Evolutionary conservation across 2,797 vertebrate species (phyloP).

Genomic region (Avahi laniger): DNA sequence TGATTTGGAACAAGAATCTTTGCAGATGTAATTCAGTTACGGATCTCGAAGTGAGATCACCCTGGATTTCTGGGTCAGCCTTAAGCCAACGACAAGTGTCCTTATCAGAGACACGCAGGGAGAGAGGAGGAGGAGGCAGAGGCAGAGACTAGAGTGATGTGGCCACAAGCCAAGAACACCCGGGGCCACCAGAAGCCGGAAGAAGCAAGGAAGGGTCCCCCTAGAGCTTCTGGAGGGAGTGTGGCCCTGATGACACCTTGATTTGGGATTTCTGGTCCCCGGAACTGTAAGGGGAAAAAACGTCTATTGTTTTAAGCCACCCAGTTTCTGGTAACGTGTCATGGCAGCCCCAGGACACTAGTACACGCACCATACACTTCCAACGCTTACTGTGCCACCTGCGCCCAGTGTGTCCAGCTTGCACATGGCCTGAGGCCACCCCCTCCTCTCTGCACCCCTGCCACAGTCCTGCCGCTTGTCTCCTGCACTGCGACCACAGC

Average conservation of each 20-base stretch:
- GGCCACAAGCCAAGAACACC: not conserved
- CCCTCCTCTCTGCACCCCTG: not conserved
- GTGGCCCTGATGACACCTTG: not conserved
- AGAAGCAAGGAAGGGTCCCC: not conserved
- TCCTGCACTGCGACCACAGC: too few relatives aligned
- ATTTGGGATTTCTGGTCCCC: not conserved
- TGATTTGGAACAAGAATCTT: conserved; percentile 37
- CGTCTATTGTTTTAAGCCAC: not conserved
- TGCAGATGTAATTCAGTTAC: not conserved
- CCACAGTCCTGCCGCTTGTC: too few relatives aligned
- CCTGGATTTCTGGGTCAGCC: not conserved
- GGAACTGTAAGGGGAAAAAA: not conserved
- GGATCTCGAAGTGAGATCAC: not conserved
- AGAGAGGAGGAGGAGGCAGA: not conserved
- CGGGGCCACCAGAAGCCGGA: not conserved
- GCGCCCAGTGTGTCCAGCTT: not conserved
- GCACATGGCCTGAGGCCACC: not conserved
- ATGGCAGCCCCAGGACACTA: not conserved
- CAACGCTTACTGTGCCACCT: not conserved
- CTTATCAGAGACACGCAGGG: not conserved
- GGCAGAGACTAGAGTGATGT: not conserved
- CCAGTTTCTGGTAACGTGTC: not conserved
- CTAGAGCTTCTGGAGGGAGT: not conserved
- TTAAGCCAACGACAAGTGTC: not conserved
- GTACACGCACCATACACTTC: not conserved